Evolutionary conservation across 2,113 vertebrate genomes (phyloP), one percentile per base, ranked within the genome.

Genomic region (Dascyllus trimaculatus): DNA sequence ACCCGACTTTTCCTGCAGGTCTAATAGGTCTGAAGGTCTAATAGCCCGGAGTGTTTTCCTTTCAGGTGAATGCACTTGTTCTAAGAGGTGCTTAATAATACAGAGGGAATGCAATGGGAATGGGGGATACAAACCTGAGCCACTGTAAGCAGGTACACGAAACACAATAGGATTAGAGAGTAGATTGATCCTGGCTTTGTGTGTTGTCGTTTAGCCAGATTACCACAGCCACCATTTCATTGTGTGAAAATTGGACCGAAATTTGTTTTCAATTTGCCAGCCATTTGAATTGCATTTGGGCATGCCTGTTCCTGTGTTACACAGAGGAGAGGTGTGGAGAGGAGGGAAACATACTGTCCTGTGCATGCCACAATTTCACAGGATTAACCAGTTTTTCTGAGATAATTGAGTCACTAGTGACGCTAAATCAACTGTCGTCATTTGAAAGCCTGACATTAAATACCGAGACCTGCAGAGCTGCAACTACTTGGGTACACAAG

Each of bases 81-180:
- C 82, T 76, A 89, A 91, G 90, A 93, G 91, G 91, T 90, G 89
- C 81, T 88, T 91, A 90, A 91, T 91, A 89, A 87, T 77, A 85
- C 75, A 83, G 21, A 21, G 60, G 74, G 75, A 80, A 88, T 89
- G 84, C 54, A 43, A 79, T 78, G 60, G 74, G 86, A 89, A 85
- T 71, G 64, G 73, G n/a, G 62, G 75, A 88, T 79, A 85, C 84
- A 78, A 86, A 66, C 61, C 70, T 68, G 54, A 91, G 88, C 77
- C 71, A 79, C 80, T 91, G 85, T 92, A 85, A 91, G 87, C 86
- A 91, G 90, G 89, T 89, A 88, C 80, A 90, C 46, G n/a, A 35
- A 86, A 80, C 83, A 89, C 89, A 93, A 91, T 90, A 83, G 90
- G 87, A 87, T 85, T 87, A 89, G 59, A 83, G 84, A 75, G 66